phyloP scores from a whole-genome alignment of 2,888 invertebrate genomes.

The Craniophora ligustri region DNA sequence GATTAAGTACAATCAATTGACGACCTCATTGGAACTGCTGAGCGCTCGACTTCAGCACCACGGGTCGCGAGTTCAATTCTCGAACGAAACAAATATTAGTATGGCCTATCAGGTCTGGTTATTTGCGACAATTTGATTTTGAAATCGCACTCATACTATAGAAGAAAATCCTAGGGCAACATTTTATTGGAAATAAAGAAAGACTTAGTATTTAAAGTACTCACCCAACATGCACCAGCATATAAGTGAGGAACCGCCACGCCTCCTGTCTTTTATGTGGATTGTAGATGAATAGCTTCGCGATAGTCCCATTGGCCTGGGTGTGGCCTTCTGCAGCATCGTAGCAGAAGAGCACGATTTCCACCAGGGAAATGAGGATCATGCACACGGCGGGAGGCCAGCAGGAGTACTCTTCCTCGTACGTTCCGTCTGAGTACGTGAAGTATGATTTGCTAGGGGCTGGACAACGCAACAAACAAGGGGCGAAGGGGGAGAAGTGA shows the following conservation, averaged over 20 bases:
- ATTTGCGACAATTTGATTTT: too few relatives aligned
- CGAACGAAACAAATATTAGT: too few relatives aligned
- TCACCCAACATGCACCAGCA: slow-evolving; percentile 98
- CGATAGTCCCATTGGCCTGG: slow-evolving; percentile 92
- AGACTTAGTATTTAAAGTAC: slow-evolving; percentile 66
- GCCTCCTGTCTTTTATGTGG: slow-evolving; percentile 95
- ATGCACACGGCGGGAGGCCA: slow-evolving; percentile 97
- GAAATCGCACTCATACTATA: too few relatives aligned
- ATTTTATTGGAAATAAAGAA: too few relatives aligned
- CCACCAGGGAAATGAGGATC: slow-evolving; percentile 95
- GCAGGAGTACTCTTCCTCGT: slow-evolving; percentile 97
- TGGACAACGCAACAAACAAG: slow-evolving; percentile 74
- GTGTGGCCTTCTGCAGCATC: slow-evolving; percentile 83
- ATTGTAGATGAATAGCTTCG: slow-evolving; percentile 95
- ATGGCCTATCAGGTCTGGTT: too few relatives aligned
- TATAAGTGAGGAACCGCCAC: slow-evolving; percentile 98
- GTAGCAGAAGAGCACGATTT: slow-evolving; percentile 92
- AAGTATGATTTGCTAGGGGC: slow-evolving; percentile 74
- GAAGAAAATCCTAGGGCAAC: too few relatives aligned
- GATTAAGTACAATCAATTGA: too few relatives aligned
- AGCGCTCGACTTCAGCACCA: too few relatives aligned
- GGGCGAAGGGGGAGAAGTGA: slow-evolving; percentile 43
- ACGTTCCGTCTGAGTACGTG: slow-evolving; percentile 91
- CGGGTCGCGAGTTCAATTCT: too few relatives aligned
- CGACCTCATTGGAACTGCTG: too few relatives aligned